Conservation (phyloP, 2,888 invertebrate species). For the Epinotia demarniana region DNA sequence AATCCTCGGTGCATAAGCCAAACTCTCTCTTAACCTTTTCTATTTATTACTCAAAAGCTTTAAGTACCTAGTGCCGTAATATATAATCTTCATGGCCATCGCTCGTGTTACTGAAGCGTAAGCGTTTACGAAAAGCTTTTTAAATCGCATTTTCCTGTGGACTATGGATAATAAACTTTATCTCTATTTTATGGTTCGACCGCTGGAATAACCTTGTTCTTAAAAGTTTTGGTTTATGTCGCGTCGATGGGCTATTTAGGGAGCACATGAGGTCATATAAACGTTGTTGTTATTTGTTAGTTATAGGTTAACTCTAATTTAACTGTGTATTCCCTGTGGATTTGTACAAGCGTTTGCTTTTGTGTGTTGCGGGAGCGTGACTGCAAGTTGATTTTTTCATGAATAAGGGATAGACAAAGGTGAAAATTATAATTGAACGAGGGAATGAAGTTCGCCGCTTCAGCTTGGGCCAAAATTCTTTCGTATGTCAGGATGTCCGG, state of each 20-base stretch:
- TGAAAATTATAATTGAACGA: no score
- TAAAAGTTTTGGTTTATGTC: slow-evolving; percentile 36
- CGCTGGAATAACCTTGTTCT: slow-evolving; percentile 33
- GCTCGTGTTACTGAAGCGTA: slow-evolving; percentile 3
- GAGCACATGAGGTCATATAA: not conserved
- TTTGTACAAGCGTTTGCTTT: not conserved
- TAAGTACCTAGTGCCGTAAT: not conserved
- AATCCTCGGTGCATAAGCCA: no score
- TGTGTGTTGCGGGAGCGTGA: not conserved
- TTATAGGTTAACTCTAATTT: not conserved
- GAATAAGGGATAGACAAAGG: no score
- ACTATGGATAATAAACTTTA: slow-evolving; percentile 27
- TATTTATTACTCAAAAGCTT: slow-evolving; percentile 4
- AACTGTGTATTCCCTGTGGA: not conserved
- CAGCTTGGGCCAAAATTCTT: no score
- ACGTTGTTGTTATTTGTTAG: slow-evolving; percentile 17
- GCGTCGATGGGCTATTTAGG: slow-evolving; percentile 19
- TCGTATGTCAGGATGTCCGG: no score
- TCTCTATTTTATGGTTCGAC: slow-evolving; percentile 28
- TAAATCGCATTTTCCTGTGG: slow-evolving; percentile 15
- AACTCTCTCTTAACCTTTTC: no score
- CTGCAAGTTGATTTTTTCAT: no score
- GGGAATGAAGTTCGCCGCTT: no score
- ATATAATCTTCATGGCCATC: slow-evolving; percentile 9
- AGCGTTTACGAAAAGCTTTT: slow-evolving; percentile 30